Base-by-base conservation (phyloP, 2,797 vertebrate species). In the Crocodylus rhombifer region DNA sequence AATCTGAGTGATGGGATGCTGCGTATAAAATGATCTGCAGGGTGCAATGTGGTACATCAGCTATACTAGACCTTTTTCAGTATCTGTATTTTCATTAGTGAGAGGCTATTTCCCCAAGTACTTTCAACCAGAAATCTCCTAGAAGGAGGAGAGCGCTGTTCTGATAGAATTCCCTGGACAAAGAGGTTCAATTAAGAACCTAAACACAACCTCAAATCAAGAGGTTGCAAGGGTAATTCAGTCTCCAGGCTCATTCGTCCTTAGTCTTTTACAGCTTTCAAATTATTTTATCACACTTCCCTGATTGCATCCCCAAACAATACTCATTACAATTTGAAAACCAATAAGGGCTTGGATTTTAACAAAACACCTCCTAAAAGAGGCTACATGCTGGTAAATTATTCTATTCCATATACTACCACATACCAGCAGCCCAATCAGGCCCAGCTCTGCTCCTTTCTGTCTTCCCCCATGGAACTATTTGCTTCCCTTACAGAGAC, bases 221-320 rank as follows among this genome's bases (percentile, higher is more conserved):
- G 42, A 71, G 33, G 33, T 79, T 91, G 82, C 81, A 87, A 91
- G 73, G 57, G 57, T 86, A 15, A 1, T 26, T 93, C 77, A 18
- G 16, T 83, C 65, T 83, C 71, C 4, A 78, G 56, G 10, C 21
- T 84, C 61, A 65, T 63, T 73, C 17, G 58, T 33, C 71, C 26
- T 71, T 61, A 15, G 16, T 65, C 61, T 82, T 79, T 77, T 7
- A 81, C 55, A 75, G 16, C 73, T 91, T 87, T 78, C 51, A 74
- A 79, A 73, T 81, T 85, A 84, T 76, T 89, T 93, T 86, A 73
- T 57, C 67, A 11, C 2, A 30, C 25, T 4, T 69, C 76, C 55
- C 60, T 91, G 91, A 94, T 81, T 42, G 73, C 4, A 91, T 30
- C 30, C 77, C 83, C 64, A 84, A 84, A 80, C 67, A 7, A 87